Evolutionary conservation across 1,140 invertebrate genomes (phyloP), one percentile per base, ranked within the genome.

Genomic region (Camponotus pennsylvanicus): DNA sequence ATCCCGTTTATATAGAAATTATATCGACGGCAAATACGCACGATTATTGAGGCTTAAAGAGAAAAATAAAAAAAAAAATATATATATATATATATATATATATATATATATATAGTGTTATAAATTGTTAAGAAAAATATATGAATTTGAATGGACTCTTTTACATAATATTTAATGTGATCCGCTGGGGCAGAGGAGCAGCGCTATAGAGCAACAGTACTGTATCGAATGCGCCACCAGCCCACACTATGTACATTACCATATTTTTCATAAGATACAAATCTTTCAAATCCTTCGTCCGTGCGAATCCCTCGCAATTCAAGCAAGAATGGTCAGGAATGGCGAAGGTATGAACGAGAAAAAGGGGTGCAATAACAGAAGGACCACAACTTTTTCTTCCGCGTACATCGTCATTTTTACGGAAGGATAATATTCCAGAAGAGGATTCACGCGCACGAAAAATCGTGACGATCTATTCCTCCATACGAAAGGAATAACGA

Each of bases 251-350:
- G 86, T 73, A 71, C 80, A 90, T 90, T 90, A 90, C 86, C 89
- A 90, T 90, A 90, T 90, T 90, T 90, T 86, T 90, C 89, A 90
- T 90, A 90, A 90, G 88, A 73, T 90, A 90, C 89, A 90, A 90
- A 90, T 90, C 89, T 90, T 88, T 77, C 86, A 49, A 34, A 85
- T 52, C 76, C 69, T 45, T 55, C 57, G 34, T 49, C 69, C 85
- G 67, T 64, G 66, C 78, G 76, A 88, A 88, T 86, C 87, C 69
- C 84, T 57, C 76, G 77, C 73, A 70, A 85, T 87, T 87, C 82
- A 73, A 85, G 21, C 15, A 57, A 73, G 32, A 85, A 89, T 45
- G 88, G 69, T 71, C 52, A 52, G 61, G 18, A 11, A 61, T 32
- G 21, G 49, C n/a, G 18, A 11, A 27, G 40, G 13, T 11, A 49